phyloP scores from a whole-genome alignment of 2,797 vertebrate species.

The Austrolebias charrua region DNA sequence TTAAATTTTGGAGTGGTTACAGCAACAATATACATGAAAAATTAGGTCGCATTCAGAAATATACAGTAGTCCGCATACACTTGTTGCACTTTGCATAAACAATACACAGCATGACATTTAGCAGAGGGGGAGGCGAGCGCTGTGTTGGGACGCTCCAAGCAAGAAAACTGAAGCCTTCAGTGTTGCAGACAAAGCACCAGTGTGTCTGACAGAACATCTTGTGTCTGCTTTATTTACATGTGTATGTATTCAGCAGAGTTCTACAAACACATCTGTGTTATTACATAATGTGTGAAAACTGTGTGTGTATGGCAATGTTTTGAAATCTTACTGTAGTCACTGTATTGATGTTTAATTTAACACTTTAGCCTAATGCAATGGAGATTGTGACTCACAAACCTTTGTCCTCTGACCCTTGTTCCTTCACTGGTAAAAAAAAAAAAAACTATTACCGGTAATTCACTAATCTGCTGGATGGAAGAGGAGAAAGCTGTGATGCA shows the following conservation, averaged over 20 bases:
- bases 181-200: slow-evolving; percentile 61
- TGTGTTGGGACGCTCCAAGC: slow-evolving; percentile 50
- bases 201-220: slow-evolving; percentile 40
- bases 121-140: slow-evolving; percentile 45
- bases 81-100: slow-evolving; percentile 18
- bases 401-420: too few relatives aligned
- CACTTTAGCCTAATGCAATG: too few relatives aligned
- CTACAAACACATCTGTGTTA: slow-evolving; percentile 36
- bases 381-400: too few relatives aligned
- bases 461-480: too few relatives aligned
- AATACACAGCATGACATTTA: slow-evolving; percentile 57
- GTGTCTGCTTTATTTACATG: slow-evolving; percentile 36
- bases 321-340: too few relatives aligned
- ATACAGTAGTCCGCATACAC: background rate
- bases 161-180: slow-evolving; percentile 58
- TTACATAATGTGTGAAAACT: slow-evolving; percentile 30
- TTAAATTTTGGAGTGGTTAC: background rate
- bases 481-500: too few relatives aligned
- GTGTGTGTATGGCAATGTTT: slow-evolving; percentile 28
- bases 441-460: too few relatives aligned
- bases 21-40: background rate
- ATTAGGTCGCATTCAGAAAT: background rate
- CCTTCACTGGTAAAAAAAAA: too few relatives aligned
- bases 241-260: slow-evolving; percentile 26
- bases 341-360: too few relatives aligned